Evolutionary conservation across 2,797 vertebrate genomes (phyloP).

Genomic region (Salarias fasciatus): DNA sequence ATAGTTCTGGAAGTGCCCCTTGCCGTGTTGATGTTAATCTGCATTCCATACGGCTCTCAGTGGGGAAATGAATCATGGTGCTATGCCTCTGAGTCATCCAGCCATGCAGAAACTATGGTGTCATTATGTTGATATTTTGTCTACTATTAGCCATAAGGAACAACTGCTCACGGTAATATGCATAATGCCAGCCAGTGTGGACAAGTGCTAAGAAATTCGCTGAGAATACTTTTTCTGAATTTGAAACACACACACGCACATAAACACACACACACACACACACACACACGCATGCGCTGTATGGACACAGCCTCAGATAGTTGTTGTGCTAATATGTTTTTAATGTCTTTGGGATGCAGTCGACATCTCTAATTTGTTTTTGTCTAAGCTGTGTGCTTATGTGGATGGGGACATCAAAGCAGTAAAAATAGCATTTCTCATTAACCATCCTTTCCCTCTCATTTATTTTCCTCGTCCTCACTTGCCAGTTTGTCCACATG

Average conservation of each 20-base stretch:
- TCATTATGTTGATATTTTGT: constrained; percentile 78
- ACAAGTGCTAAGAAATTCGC: constrained; percentile 60
- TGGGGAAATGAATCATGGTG: constrained; percentile 65
- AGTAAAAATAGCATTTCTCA: constrained; percentile 87
- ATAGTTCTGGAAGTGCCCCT: constrained; percentile 50
- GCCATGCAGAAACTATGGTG: constrained; percentile 66
- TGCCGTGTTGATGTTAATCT: constrained; percentile 52
- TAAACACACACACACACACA: too few relatives aligned
- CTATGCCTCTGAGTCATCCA: constrained; percentile 69
- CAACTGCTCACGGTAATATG: constrained; percentile 66
- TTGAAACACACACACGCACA: constrained; percentile 40
- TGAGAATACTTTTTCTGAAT: constrained; percentile 58
- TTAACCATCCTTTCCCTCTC: constrained; percentile 85
- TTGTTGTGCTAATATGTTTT: constrained; percentile 87
- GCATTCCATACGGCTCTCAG: constrained; percentile 65
- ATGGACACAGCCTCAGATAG: constrained; percentile 77
- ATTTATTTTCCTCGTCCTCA: constrained; percentile 82
- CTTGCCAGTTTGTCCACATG: constrained; percentile 79
- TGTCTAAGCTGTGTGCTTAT: constrained; percentile 85
- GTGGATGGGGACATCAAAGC: constrained; percentile 84
- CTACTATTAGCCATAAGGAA: constrained; percentile 74
- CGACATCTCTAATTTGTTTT: constrained; percentile 87
- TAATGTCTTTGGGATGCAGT: constrained; percentile 86
- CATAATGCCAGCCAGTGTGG: constrained; percentile 60
- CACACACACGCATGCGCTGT: constrained; percentile 50